These are phyloP conservation scores for Atta cephalotes DNA, from an alignment of 1,140 invertebrate species.

Conservation along the genomic window DNA sequence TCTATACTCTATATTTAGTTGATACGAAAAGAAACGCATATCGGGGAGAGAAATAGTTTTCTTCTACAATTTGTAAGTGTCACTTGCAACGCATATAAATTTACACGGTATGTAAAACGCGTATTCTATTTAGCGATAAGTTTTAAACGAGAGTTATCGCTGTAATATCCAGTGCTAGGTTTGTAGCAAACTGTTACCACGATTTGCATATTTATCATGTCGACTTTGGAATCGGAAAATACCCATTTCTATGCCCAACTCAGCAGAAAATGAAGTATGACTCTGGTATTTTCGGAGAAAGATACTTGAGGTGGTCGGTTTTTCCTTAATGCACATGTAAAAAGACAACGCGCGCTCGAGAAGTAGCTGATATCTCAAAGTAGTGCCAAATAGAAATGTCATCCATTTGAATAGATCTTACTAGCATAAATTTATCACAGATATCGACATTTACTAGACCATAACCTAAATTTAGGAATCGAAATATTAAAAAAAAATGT, in stretches of 20 bases:
- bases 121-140: conserved; percentile 55
- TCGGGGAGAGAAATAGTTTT: conserved; percentile 45
- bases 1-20: neutral
- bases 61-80: conserved; percentile 48
- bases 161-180: conserved; percentile 49
- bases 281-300: conserved; percentile 51
- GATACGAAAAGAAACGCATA: conserved; percentile 24
- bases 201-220: conserved; percentile 63
- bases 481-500: conserved; percentile 7
- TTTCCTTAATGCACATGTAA: conserved; percentile 61
- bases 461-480: conserved; percentile 50
- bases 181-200: conserved; percentile 58
- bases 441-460: conserved; percentile 41
- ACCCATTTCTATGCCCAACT: conserved; percentile 59
- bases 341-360: conserved; percentile 50
- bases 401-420: conserved; percentile 59
- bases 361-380: conserved; percentile 59
- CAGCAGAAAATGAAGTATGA: conserved; percentile 64
- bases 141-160: conserved; percentile 60
- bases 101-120: conserved; percentile 26
- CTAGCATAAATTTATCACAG: conserved; percentile 48
- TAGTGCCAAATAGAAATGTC: conserved; percentile 60
- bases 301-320: conserved; percentile 58
- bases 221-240: conserved; percentile 57
- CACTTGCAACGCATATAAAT: conserved; percentile 47